Evolutionary conservation across 2,888 invertebrate genomes (phyloP).

Genomic region (Elmis aenea): DNA sequence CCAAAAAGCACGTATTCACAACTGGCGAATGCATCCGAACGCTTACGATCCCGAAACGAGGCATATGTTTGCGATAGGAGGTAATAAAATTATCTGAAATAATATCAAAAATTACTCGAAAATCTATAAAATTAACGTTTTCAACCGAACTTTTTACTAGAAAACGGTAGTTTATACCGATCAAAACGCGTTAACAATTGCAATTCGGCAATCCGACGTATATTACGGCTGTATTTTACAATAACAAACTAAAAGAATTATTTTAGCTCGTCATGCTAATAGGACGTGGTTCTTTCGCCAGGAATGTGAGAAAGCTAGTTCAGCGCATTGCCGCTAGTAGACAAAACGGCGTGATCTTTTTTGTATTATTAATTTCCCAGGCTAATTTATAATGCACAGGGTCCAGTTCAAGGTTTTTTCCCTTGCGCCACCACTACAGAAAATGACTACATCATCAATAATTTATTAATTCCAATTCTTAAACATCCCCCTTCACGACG

Average conservation of each 20-base stretch:
- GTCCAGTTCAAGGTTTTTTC: conserved; percentile 37
- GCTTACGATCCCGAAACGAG: conserved; percentile 36
- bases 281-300: conserved; percentile 42
- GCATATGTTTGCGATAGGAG: conserved; percentile 38
- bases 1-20: conserved; percentile 48
- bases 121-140: conserved; percentile 11
- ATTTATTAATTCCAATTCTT: no score
- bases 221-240: no score
- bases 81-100: conserved; percentile 38
- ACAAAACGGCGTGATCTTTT: conserved; percentile 35
- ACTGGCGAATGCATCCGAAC: conserved; percentile 37
- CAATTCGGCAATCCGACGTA: no score
- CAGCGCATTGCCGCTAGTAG: conserved; percentile 38
- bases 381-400: conserved; percentile 35
- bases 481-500: no score
- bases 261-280: conserved; percentile 41
- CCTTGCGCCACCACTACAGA: no score
- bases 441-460: no score
- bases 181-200: no score
- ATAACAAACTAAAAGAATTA: conserved; percentile 42
- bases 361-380: conserved; percentile 42
- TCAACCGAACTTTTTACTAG: conserved; percentile 15
- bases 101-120: conserved; percentile 25
- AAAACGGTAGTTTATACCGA: no score
- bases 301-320: conserved; percentile 42